Conservation (phyloP, 2,113 vertebrate species). For the Laterallus jamaicensis region DNA sequence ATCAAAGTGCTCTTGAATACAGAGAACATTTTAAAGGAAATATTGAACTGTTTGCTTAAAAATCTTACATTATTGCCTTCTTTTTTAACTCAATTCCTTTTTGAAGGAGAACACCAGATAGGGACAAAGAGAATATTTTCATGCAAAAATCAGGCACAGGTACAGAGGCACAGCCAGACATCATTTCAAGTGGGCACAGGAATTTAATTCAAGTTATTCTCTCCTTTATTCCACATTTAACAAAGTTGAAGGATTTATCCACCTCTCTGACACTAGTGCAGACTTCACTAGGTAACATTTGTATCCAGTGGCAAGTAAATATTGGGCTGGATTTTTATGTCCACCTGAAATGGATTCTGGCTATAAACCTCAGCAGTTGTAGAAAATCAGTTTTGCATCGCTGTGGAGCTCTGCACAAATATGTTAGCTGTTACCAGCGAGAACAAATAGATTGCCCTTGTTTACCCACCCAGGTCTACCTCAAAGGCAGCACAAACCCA, state of each 20-base stretch:
- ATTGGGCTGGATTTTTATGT: slow-evolving; percentile 74
- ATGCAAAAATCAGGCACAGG: slow-evolving; percentile 85
- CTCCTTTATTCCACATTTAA: slow-evolving; percentile 84
- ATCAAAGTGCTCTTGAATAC: slow-evolving; percentile 86
- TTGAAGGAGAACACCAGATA: slow-evolving; percentile 84
- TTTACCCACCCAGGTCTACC: not conserved
- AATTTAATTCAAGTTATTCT: slow-evolving; percentile 87
- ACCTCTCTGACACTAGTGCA: slow-evolving; percentile 81
- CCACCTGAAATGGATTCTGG: slow-evolving; percentile 73
- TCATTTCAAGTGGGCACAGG: slow-evolving; percentile 85
- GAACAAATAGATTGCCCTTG: not conserved
- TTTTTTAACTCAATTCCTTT: slow-evolving; percentile 84
- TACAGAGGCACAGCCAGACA: slow-evolving; percentile 85
- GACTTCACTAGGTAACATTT: slow-evolving; percentile 79
- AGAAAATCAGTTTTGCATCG: not conserved
- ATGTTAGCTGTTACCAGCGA: not conserved
- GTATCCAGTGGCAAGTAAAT: slow-evolving; percentile 78
- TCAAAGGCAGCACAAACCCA: not conserved
- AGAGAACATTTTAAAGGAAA: slow-evolving; percentile 86
- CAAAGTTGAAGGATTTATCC: slow-evolving; percentile 84
- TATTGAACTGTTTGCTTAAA: slow-evolving; percentile 88
- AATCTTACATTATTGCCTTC: slow-evolving; percentile 87
- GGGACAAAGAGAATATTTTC: slow-evolving; percentile 88
- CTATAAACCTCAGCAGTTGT: slow-evolving; percentile 11
- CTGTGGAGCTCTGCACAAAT: not conserved